phyloP scores from a whole-genome alignment of 2,113 vertebrate species.

The Shinisaurus crocodilurus region DNA sequence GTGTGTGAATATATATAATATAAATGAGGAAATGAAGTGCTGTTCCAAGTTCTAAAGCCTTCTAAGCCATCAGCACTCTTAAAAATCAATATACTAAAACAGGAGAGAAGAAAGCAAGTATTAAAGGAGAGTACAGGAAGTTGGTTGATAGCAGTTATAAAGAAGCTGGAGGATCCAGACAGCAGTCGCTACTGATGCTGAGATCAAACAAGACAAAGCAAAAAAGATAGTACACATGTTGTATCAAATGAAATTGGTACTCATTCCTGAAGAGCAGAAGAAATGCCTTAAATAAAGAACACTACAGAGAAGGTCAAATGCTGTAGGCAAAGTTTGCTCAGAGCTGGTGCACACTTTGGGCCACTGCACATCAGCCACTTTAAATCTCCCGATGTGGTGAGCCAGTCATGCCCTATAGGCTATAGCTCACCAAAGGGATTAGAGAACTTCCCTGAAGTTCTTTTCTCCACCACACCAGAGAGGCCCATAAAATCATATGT shows the following conservation, averaged over 20 bases:
- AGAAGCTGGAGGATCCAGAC: not conserved
- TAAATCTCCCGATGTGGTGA: not conserved
- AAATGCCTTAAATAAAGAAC: not conserved
- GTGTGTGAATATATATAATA: not conserved
- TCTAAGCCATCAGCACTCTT: constrained; percentile 23
- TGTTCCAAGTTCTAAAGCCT: not conserved
- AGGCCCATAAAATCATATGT: not conserved
- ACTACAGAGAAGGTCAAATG: not conserved
- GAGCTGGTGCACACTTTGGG: not conserved
- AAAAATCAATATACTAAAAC: constrained; percentile 15
- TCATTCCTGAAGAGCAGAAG: not conserved
- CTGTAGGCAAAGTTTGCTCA: not conserved
- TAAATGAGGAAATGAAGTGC: not conserved
- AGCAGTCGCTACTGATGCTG: not conserved
- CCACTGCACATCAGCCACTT: not conserved
- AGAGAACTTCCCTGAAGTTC: not conserved
- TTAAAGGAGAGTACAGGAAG: constrained; percentile 23
- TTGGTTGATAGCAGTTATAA: constrained; percentile 6
- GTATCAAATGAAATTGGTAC: not conserved
- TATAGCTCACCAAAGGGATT: not conserved
- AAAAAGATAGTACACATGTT: not conserved
- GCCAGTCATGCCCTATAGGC: not conserved
- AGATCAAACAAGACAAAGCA: not conserved
- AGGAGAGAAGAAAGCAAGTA: constrained; percentile 31
- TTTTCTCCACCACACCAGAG: not conserved